Percentiles rank a stretch among this genome's conserved stretches.
These are phyloP conservation scores for Oikopleura dioica DNA, from an alignment of 23 tunicate genomes.

Conservation along the genomic window DNA sequence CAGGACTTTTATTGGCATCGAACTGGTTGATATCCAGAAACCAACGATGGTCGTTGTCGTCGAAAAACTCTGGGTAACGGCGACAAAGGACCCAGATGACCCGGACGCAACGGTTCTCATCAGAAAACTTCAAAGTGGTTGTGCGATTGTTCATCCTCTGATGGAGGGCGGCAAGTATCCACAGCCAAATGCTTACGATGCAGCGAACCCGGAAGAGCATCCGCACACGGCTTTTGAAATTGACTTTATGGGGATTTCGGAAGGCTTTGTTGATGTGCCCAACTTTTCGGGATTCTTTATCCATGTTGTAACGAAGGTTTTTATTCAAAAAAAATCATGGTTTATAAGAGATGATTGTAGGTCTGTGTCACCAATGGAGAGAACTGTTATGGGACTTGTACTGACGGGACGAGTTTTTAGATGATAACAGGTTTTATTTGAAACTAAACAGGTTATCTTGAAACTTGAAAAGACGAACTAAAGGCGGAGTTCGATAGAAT, in stretches of 20 bases:
- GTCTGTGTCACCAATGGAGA: no score
- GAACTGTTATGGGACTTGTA: no score
- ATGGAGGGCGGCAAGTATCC: neutral
- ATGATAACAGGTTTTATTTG: no score
- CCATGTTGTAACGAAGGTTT: no score
- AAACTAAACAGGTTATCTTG: no score
- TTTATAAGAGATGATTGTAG: no score
- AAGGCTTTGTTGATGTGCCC: no score
- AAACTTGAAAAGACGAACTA: no score
- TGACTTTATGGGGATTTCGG: neutral
- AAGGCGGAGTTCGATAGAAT: no score
- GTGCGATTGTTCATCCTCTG: neutral
- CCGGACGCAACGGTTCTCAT: neutral
- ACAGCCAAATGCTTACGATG: neutral
- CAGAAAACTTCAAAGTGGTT: neutral
- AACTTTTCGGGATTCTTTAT: no score
- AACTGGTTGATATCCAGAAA: neutral
- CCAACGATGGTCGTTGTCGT: neutral
- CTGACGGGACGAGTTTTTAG: no score
- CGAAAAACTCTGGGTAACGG: neutral
- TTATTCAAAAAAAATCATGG: no score
- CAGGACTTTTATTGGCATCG: conserved; percentile 4
- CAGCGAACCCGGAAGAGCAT: neutral
- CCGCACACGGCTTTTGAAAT: neutral
- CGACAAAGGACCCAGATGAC: neutral